Evolutionary conservation across 2,888 invertebrate genomes (phyloP).

Genomic region (Steinernema scapterisci): DNA sequence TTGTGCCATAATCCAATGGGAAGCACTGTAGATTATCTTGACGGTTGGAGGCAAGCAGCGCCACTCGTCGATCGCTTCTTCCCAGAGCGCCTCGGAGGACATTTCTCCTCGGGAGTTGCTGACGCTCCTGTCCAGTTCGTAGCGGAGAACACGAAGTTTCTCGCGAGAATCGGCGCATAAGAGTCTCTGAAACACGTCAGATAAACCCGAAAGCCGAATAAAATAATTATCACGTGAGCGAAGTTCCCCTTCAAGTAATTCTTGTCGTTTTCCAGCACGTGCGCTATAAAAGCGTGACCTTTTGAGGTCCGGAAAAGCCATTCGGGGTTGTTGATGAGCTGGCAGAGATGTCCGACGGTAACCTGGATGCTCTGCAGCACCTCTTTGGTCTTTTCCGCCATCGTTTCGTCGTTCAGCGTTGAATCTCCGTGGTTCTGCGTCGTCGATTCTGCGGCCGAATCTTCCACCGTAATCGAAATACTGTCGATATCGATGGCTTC

Average conservation of each 20-base stretch:
- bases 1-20: slow-evolving; percentile 29
- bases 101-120: slow-evolving; percentile 9
- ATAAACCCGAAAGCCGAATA: background rate
- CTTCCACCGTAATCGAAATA: background rate
- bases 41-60: slow-evolving; percentile 7
- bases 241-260: slow-evolving; percentile 20
- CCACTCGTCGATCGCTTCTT: slow-evolving; percentile 30
- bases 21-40: slow-evolving; percentile 24
- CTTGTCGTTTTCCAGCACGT: slow-evolving; percentile 29
- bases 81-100: slow-evolving; percentile 20
- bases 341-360: slow-evolving; percentile 18
- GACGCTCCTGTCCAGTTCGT: slow-evolving; percentile 7
- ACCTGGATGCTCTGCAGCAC: slow-evolving; percentile 20
- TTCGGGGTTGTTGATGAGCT: slow-evolving; percentile 33
- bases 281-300: slow-evolving; percentile 29
- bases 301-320: slow-evolving; percentile 27
- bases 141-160: slow-evolving; percentile 17
- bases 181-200: background rate
- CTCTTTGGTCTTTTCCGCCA: slow-evolving; percentile 26
- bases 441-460: background rate
- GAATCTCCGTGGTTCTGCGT: background rate
- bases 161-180: slow-evolving; percentile 21
- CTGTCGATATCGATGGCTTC: slow-evolving; percentile 12
- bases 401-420: slow-evolving; percentile 11
- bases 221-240: background rate